Base-by-base conservation (phyloP, 1,140 invertebrate species). In the Drosophila eugracilis region DNA sequence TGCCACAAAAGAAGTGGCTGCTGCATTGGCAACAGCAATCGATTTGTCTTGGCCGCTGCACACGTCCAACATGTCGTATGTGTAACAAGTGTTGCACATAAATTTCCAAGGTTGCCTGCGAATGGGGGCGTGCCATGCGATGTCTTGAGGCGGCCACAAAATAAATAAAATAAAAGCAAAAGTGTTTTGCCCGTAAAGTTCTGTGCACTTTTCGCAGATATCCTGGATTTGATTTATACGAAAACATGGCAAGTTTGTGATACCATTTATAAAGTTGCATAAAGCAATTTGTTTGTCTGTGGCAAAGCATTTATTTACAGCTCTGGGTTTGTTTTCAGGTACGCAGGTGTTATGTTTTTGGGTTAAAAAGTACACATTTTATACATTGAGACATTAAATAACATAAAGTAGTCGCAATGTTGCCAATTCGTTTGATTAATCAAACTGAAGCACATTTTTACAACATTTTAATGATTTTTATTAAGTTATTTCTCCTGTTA, bases 21-120 rank as follows among this genome's bases (percentile, higher is more conserved):
- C 15, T 42, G 45, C 52, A 34, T 28, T 48, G 36, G 37, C 45
- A 57, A 67, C 59, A 54, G 59, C 52, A 75, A 79, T 79, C 80
- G 79, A 84, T 84, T 85, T 84, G 80, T 79, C 76, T 85, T 81
- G 28, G 78, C 54, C 66, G 41, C 39, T 53, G 60, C 49, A 47
- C 65, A 60, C 76, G 71, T 79, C 65, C 79, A 57, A 45, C 75
- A 66, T 83, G 80, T 85, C 75, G 78, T 81, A 75, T 85, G 75
- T 79, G 79, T 79, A 85, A 79, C 79, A 81, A 81, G 66, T 75
- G 79, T 62, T 48, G 75, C 79, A 75, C 79, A 84, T 85, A 84
- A 85, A 84, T 84, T 63, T 32, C 48, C 69, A 73, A 63, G 69
- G 45, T 42, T 57, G 58, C 39, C 15, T 14, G 36, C 6, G 4